Percentiles rank a stretch among this genome's conserved stretches.
phyloP scores from a whole-genome alignment of 2,888 invertebrate genomes.

The Hipparchia sbordonii region DNA sequence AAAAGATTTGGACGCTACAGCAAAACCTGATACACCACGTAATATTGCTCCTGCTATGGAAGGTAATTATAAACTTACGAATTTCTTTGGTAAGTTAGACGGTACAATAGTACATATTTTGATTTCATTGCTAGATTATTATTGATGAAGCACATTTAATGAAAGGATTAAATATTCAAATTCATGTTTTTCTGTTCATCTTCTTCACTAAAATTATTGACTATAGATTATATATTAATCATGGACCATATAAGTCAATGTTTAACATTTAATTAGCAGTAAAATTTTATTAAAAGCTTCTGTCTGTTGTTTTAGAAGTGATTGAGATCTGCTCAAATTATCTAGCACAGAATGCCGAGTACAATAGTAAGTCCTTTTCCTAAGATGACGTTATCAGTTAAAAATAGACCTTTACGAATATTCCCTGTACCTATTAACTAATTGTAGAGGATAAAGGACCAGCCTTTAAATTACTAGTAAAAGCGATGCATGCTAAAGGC shows the following conservation, averaged over 20 bases:
- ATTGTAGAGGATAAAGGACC: constrained; percentile 68
- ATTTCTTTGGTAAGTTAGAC: background rate
- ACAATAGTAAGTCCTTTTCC: constrained; percentile 59
- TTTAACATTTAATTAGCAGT: background rate
- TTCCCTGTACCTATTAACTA: background rate
- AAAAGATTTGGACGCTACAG: constrained; percentile 48
- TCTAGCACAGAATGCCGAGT: constrained; percentile 66
- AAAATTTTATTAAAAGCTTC: background rate
- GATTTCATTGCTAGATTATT: too few species aligned
- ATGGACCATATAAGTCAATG: too few species aligned
- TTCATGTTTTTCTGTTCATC: too few species aligned
- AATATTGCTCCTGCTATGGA: constrained; percentile 55
- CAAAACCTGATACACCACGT: constrained; percentile 52
- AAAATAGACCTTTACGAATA: background rate
- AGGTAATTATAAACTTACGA: constrained; percentile 46
- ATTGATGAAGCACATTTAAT: background rate
- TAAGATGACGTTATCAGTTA: background rate
- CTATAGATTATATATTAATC: too few species aligned
- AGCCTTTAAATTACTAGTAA: constrained; percentile 57
- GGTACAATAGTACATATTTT: too few species aligned
- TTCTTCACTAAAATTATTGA: too few species aligned
- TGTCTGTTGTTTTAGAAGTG: constrained; percentile 58
- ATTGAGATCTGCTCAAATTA: constrained; percentile 63
- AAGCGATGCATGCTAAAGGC: constrained; percentile 54
- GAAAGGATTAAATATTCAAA: background rate